Evolutionary conservation across 2,797 vertebrate species (phyloP).

Genomic region (Gymnocypris eckloni): DNA sequence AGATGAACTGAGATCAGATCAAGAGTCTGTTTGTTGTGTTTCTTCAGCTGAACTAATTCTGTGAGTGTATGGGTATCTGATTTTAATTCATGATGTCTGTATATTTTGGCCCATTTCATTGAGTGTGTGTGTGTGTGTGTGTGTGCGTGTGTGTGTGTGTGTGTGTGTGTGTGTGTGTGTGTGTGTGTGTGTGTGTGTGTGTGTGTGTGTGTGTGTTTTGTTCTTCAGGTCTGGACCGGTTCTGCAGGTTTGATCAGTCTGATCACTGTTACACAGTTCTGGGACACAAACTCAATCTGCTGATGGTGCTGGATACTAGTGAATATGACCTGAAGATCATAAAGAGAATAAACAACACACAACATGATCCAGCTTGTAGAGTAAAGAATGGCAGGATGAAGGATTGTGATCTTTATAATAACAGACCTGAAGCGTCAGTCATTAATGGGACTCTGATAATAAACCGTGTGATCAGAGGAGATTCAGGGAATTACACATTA

Average conservation of each 20-base stretch:
- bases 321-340: too few relatives aligned
- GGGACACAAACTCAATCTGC: neutral
- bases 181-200: too few relatives aligned
- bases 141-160: too few relatives aligned
- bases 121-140: too few relatives aligned
- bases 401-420: too few relatives aligned
- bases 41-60: neutral
- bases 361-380: too few relatives aligned
- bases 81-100: neutral
- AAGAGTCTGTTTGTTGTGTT: neutral
- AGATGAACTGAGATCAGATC: too few relatives aligned
- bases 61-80: neutral
- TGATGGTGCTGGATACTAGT: neutral
- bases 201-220: neutral
- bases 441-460: slow-evolving; percentile 7
- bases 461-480: neutral
- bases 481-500: slow-evolving; percentile 32
- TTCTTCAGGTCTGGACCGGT: neutral
- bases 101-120: neutral
- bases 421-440: too few relatives aligned
- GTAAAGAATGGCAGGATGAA: too few relatives aligned
- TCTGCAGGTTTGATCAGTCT: rapidly evolving
- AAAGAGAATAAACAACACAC: too few relatives aligned
- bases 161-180: too few relatives aligned
- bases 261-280: slow-evolving; percentile 2